Conservation (phyloP, 2,113 vertebrate genomes). For the Phalacrocorax brasilianus region DNA sequence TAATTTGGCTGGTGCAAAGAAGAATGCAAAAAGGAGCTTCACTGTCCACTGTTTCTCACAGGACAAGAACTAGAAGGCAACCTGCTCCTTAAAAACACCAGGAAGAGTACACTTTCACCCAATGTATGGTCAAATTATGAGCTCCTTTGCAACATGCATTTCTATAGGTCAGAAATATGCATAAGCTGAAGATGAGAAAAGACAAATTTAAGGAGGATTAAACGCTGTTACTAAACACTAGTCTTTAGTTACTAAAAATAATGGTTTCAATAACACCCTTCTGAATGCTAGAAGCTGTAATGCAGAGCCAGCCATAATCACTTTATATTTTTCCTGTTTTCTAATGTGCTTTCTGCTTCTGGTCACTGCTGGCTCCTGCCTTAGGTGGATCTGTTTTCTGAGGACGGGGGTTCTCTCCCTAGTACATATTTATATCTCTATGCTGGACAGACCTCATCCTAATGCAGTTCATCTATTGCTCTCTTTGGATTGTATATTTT, state of each 20-base stretch:
- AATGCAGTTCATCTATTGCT: background rate
- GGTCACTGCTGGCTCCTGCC: background rate
- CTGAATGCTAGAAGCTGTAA: background rate
- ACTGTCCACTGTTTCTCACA: background rate
- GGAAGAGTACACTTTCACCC: background rate
- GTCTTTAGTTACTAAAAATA: background rate
- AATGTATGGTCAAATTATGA: background rate
- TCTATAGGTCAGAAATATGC: background rate
- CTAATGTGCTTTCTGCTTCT: background rate
- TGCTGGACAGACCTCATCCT: background rate
- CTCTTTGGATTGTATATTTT: background rate
- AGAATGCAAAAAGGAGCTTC: background rate
- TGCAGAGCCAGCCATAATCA: background rate
- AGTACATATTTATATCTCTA: rapidly evolving
- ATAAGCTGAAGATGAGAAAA: background rate
- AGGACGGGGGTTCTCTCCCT: background rate
- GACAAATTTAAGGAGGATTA: background rate
- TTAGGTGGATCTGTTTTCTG: background rate
- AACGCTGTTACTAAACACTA: background rate
- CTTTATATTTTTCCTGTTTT: background rate
- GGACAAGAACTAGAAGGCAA: background rate
- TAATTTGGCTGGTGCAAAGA: background rate
- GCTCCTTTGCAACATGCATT: background rate
- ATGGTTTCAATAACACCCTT: background rate
- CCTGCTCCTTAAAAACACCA: background rate